These are phyloP conservation scores for Rhodeus uyekii DNA, from an alignment of 2,797 vertebrate genomes.

Conservation along the genomic window DNA sequence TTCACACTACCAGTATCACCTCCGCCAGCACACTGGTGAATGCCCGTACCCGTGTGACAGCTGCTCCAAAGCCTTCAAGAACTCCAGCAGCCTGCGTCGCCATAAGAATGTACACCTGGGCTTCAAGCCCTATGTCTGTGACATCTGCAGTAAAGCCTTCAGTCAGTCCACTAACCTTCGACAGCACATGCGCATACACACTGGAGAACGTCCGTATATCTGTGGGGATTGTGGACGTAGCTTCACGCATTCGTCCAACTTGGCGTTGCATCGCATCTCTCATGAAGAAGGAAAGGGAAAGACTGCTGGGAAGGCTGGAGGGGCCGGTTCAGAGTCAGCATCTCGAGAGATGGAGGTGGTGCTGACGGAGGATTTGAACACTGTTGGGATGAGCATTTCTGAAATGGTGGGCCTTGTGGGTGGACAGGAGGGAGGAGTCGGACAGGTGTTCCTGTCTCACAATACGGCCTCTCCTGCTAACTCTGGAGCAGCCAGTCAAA, in stretches of 20 bases:
- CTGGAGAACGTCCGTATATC: slow-evolving; percentile 88
- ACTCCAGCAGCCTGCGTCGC: slow-evolving; percentile 88
- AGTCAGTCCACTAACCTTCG: slow-evolving; percentile 92
- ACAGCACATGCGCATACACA: slow-evolving; percentile 91
- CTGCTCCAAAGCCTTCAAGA: slow-evolving; percentile 95
- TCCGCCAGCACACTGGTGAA: slow-evolving; percentile 92
- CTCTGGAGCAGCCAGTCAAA: slow-evolving; percentile 61
- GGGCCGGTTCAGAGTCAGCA: slow-evolving; percentile 44
- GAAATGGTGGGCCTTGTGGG: slow-evolving; percentile 81
- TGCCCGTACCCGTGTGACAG: slow-evolving; percentile 88
- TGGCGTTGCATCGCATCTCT: slow-evolving; percentile 84
- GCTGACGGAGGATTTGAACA: slow-evolving; percentile 73
- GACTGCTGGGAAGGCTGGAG: slow-evolving; percentile 51
- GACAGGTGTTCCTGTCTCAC: slow-evolving; percentile 77
- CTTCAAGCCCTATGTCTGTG: slow-evolving; percentile 87
- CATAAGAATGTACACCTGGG: slow-evolving; percentile 92
- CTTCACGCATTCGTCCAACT: slow-evolving; percentile 91
- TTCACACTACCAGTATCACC: slow-evolving; percentile 93
- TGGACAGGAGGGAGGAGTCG: slow-evolving; percentile 73
- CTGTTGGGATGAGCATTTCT: slow-evolving; percentile 73
- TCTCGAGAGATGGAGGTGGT: slow-evolving; percentile 60
- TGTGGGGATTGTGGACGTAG: slow-evolving; percentile 86
- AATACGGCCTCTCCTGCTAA: slow-evolving; percentile 49
- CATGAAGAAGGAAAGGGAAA: slow-evolving; percentile 70
- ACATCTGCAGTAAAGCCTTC: slow-evolving; percentile 86